Conservation (phyloP, 92 coral and sea anemone species). For the Zoanthus gigantus region DNA sequence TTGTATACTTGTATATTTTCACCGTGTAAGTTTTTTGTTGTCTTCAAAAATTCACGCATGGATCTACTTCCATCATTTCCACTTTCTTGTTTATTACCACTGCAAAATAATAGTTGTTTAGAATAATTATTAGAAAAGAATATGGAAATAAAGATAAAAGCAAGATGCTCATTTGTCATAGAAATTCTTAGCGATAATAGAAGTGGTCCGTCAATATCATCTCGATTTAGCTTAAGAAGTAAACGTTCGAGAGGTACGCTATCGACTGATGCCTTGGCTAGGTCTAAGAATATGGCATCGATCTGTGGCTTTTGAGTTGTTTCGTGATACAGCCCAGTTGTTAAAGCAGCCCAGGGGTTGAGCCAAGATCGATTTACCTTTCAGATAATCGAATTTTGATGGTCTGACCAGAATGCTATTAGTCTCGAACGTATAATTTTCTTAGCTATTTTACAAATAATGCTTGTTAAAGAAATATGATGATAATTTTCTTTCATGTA, state of each 20-base stretch:
- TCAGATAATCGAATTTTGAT: constrained; percentile 35
- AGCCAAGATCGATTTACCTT: constrained; percentile 57
- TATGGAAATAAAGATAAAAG: too few relatives aligned
- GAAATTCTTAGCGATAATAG: constrained; percentile 11
- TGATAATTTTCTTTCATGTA: background rate
- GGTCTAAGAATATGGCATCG: constrained; percentile 60
- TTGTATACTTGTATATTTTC: too few relatives aligned
- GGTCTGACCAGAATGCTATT: constrained; percentile 12
- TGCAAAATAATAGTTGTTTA: too few relatives aligned
- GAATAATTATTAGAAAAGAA: too few relatives aligned
- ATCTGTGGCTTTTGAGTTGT: background rate
- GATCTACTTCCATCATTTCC: too few relatives aligned
- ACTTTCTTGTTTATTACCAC: too few relatives aligned
- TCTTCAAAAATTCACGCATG: too few relatives aligned
- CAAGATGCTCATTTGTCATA: background rate
- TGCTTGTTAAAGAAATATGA: background rate
- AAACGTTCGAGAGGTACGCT: constrained; percentile 59
- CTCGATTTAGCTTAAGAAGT: too few relatives aligned
- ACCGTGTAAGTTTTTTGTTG: too few relatives aligned
- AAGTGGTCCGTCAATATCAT: constrained; percentile 47
- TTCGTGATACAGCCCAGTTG: constrained; percentile 12
- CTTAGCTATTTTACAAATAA: background rate
- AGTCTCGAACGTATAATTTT: constrained; percentile 45
- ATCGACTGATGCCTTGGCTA: constrained; percentile 59
- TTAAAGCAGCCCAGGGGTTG: constrained; percentile 49